Base-by-base conservation (phyloP, 2,888 invertebrate genomes). In the Tipula lateralis region DNA sequence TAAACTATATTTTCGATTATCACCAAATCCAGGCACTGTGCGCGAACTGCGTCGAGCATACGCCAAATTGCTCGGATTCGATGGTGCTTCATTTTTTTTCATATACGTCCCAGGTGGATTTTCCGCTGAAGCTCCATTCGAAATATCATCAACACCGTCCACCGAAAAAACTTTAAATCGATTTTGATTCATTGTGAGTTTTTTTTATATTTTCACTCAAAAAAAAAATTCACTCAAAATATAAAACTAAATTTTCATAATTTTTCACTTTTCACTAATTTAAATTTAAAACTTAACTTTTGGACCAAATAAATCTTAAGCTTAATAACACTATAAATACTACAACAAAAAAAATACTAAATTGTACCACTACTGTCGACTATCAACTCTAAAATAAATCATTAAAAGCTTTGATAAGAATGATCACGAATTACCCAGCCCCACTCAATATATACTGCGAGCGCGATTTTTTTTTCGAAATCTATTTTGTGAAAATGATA, bases 1-100 rank as follows among this genome's bases (percentile, higher is more conserved):
- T 86, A 90, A 88, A 86, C 89, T 89, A 85, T 88, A 89, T 85
- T 90, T 90, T 7, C 90, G 88, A 30, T 90, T 89, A 66, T 66
- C 66, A 66, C 66, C 66, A 9, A 24, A 24, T 13, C 86, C 86
- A 24, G 29, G 29, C 1, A 83, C 83, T 7, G 83, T 83, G 12
- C 29, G 34, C 13, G 83, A 83, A 83, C 29, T 83, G 13, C 83
- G 34, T 7, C 83, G 34, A 0, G 34, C 36, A 24, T 66, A 66
- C 4, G 19, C 34, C 36, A 83, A 83, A 39, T 34, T 29, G 5
- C 19, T 13, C 4, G 13, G 24, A 29, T 83, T 83, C 13, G 39
- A 29, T 83, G 16, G 34, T 6, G 39, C 13, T 83, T 83, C 83
- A 39, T 83, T 83, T 24, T 36, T 36, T 66, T 66, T 66, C 24